Evolutionary conservation across 2,888 invertebrate genomes (phyloP), one percentile per base, ranked within the genome.

Genomic region (Andrena bucephala): DNA sequence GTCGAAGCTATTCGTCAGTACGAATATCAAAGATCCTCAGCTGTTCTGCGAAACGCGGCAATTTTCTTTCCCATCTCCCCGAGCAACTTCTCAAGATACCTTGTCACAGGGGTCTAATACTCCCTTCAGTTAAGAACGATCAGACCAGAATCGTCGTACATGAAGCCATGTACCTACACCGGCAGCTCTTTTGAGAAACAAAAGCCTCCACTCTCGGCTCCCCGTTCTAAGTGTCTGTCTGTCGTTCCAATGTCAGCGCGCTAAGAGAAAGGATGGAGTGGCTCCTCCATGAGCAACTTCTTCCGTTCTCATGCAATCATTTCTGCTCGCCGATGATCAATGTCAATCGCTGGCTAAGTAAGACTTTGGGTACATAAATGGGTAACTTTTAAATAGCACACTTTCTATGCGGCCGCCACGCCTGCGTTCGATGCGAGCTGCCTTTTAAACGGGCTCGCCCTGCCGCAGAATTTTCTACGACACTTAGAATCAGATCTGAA

Each of bases 301-400:
- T 31, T 73, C 10, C 24, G 24, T 31, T 27, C 24, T 8, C 24
- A 10, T 24, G 16, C 59, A 52, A 80, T 70, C 63, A 70, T 59
- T 70, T 42, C 10, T 59, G 48, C 59, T 54, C 24, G 50, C 2
- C 8, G 29, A 52, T 66, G 50, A 70, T 77, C 70, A 80, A 70
- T 65, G 54, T 60, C 76, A 57, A 65, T 36, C 42, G 73, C n/a
- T 73, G 63, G n/a, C 57, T 42, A 6, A 59, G 57, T 65, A 27
- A 77, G 77, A 48, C 75, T 50, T 65, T 50, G 20, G 74, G 20
- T 36, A 65, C 57, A 29, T 77, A 76, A 72, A 31, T 20, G n/a
- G 42, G 24, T 57, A 77, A 77, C 59, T 77, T 74, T 66, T 50
- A 74, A 77, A 65, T 33, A 48, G 10, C 20, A 42, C 4, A 27